Evolutionary conservation across 2,113 vertebrate genomes (phyloP).

Genomic region (Phrynosoma blainvillii): DNA sequence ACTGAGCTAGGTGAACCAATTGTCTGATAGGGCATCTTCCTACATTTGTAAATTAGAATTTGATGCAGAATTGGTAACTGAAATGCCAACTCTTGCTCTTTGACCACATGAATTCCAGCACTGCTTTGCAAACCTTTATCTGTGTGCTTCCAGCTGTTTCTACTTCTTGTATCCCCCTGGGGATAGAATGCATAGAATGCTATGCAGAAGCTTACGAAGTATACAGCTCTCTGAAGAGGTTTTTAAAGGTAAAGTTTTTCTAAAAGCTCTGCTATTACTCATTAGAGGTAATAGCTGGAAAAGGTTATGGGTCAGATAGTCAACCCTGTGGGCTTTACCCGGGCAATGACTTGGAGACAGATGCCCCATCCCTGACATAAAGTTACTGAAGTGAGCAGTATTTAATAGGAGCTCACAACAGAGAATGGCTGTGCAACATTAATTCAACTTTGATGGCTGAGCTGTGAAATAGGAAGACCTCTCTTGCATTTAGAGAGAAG

Average conservation of each 20-base stretch:
- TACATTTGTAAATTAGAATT: not conserved
- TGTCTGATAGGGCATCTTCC: not conserved
- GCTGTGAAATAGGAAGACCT: not conserved
- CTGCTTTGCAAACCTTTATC: not conserved
- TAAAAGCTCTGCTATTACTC: not conserved
- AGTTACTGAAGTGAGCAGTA: too few species aligned
- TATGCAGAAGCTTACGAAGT: too few species aligned
- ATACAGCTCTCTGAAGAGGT: too few species aligned
- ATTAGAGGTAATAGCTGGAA: not conserved
- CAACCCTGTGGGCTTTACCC: not conserved
- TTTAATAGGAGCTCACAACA: not conserved
- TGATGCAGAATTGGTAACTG: not conserved
- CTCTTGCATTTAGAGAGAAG: conserved; percentile 6
- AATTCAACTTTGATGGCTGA: not conserved
- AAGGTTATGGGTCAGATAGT: not conserved
- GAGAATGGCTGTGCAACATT: not conserved
- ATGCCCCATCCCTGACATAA: too few species aligned
- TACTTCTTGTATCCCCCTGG: not conserved
- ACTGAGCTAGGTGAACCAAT: too few species aligned
- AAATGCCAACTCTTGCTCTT: not conserved
- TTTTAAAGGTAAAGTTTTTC: too few species aligned
- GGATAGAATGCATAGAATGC: too few species aligned
- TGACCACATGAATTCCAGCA: not conserved
- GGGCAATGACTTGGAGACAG: not conserved
- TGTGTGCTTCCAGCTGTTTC: not conserved